Evolutionary conservation across 2,797 vertebrate genomes (phyloP), one percentile per base, ranked within the genome.

Genomic region (Forpus xanthops): DNA sequence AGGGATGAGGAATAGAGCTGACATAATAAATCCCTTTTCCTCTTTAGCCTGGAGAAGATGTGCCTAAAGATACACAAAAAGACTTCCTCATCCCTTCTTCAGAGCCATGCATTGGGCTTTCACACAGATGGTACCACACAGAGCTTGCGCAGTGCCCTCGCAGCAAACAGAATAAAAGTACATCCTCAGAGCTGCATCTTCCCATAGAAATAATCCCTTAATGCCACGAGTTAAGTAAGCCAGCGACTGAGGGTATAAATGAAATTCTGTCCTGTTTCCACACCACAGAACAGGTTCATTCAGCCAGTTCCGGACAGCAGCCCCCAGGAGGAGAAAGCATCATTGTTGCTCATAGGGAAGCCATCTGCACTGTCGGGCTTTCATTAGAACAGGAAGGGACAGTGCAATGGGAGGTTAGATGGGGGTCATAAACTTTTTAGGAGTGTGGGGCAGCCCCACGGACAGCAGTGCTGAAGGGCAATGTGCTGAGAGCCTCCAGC

Each of bases 141-240:
- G 56, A 56, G 18, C 11, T 45, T 25, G 28, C 1, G 1, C 0
- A n/a, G 27, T 8, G 20, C 11, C 31, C 39, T 35, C 3, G 0
- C 9, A 76, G 39, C 25, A 30, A 52, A 17, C 8, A 27, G 47
- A 41, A 44, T 42, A 9, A 56, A 11, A 47, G 19, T 19, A 27
- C 41, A 58, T 9, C 50, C 74, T 90, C 35, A 49, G n/a, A 62
- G 68, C 30, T 27, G 44, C 24, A 10, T 3, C 45, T 35, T 62
- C 37, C 53, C 13, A 6, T 0, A 82, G 39, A 66, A 87, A 62
- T 15, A 42, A 62, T 5, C 12, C 49, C 23, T 5, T 11, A 28
- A 39, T 0, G 3, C 28, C 20, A 12, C 0, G 11, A 60, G 55
- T 37, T 49, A 33, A 44, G 25, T 8, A 68, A 61, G n/a, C 17